A percentile compares a stretch with the other conserved stretches of the same genome.
Evolutionary conservation across 2,888 invertebrate species (phyloP).

Genomic region (Agriopis leucophaearia): DNA sequence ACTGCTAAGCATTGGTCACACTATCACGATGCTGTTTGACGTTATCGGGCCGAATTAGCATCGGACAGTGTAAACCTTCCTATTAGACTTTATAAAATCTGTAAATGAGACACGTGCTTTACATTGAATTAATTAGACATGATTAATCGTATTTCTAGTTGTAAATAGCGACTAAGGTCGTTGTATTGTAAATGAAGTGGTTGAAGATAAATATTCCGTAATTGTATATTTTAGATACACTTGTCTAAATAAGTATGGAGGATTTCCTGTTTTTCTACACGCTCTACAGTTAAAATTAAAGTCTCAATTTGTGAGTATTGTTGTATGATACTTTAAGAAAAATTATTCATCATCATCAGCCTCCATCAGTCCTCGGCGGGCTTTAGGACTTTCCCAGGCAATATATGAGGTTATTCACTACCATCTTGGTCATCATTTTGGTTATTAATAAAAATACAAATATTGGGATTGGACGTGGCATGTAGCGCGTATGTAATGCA

Average conservation of each 20-base stretch:
- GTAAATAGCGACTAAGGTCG: slow-evolving; percentile 13
- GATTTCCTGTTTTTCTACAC: slow-evolving; percentile 16
- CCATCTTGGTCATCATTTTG: too few species aligned
- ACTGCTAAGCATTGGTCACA: slow-evolving; percentile 2
- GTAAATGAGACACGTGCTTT: slow-evolving; percentile 10
- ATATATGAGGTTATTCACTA: too few species aligned
- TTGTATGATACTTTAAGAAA: neutral
- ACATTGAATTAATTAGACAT: slow-evolving; percentile 2
- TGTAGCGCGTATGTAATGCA: too few species aligned
- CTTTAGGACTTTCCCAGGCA: too few species aligned
- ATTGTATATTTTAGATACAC: slow-evolving; percentile 11
- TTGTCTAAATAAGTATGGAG: slow-evolving; percentile 14
- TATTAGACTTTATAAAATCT: slow-evolving; percentile 14
- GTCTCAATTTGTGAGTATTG: neutral
- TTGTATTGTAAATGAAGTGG: slow-evolving; percentile 8
- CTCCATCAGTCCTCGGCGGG: too few species aligned
- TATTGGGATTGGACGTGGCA: too few species aligned
- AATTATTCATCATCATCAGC: too few species aligned
- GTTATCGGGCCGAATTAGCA: slow-evolving; percentile 18
- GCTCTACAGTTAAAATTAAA: neutral
- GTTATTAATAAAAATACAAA: too few species aligned
- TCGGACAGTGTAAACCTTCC: slow-evolving; percentile 20
- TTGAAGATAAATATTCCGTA: slow-evolving; percentile 1
- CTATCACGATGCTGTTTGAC: slow-evolving; percentile 21
- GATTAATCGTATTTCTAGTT: slow-evolving; percentile 5